Percentiles rank a stretch among this genome's conserved stretches.
Conservation (phyloP, 2,113 vertebrate species). For the Prunella fulvescens region DNA sequence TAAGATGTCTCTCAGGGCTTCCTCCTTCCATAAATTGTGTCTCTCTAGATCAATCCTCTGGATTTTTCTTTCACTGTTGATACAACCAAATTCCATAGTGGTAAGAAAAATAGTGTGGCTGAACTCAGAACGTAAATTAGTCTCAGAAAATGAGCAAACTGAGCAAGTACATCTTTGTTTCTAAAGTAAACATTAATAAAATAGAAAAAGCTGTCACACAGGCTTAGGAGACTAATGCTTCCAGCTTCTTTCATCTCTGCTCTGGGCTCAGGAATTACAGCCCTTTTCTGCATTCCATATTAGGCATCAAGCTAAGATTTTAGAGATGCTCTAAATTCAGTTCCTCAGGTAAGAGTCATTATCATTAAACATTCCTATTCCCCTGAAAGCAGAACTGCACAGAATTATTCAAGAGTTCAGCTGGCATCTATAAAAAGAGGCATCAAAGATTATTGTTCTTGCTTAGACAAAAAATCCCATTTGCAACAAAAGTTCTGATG, state of each 20-base stretch:
- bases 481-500: neutral
- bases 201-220: neutral
- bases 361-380: neutral
- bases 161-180: neutral
- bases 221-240: neutral
- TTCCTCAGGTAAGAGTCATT: neutral
- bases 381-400: neutral
- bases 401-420: conserved; percentile 5
- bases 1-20: neutral
- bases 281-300: neutral
- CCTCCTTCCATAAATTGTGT: neutral
- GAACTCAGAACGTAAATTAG: conserved; percentile 12
- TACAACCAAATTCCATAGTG: neutral
- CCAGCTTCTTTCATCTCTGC: neutral
- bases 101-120: neutral
- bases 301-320: neutral
- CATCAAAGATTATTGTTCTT: neutral
- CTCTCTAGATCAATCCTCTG: neutral
- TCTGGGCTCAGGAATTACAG: neutral
- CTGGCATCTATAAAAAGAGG: neutral
- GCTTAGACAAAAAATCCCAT: neutral
- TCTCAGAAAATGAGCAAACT: conserved; percentile 1
- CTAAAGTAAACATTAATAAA: conserved; percentile 17
- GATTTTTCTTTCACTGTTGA: conserved; percentile 1
- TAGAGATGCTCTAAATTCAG: neutral